A percentile compares a stretch with the other conserved stretches of the same genome.
Evolutionary conservation across 2,113 vertebrate genomes (phyloP).

Genomic region (Papio anubis): DNA sequence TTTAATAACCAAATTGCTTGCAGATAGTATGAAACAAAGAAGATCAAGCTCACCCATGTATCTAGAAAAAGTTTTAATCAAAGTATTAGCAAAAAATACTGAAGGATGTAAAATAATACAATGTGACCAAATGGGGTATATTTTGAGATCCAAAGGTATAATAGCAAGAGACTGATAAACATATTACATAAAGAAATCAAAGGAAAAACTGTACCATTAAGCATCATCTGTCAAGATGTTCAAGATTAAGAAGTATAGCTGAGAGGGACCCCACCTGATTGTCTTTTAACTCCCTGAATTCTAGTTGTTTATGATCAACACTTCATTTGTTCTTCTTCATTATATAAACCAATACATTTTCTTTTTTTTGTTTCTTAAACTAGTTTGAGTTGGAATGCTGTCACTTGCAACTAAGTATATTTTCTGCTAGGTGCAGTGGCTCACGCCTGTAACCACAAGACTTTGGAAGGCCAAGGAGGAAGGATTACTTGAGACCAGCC

Average conservation of each 20-base stretch:
- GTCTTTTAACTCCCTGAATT: slow-evolving; percentile 13
- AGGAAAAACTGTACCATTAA: not conserved
- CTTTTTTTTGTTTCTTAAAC: not conserved
- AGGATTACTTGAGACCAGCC: not conserved
- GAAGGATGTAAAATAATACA: not conserved
- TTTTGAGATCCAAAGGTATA: not conserved
- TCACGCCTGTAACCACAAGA: not conserved
- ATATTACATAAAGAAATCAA: slow-evolving; percentile 30
- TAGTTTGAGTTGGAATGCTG: not conserved
- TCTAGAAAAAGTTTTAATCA: slow-evolving; percentile 9
- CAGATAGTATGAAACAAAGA: not conserved
- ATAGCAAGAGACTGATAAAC: not conserved
- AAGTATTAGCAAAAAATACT: not conserved
- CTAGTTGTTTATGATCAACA: not conserved
- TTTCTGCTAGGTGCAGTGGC: not conserved
- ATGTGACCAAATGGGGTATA: not conserved
- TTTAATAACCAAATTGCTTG: not conserved
- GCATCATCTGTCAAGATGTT: not conserved
- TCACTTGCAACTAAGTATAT: not conserved
- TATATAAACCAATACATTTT: not conserved
- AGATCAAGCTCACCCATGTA: not conserved
- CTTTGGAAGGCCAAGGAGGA: not conserved
- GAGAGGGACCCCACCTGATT: not conserved
- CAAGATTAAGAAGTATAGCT: not conserved
- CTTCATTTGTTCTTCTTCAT: not conserved